Evolutionary conservation across 2,113 vertebrate species (phyloP).

Genomic region (Muntiacus muntjak): DNA sequence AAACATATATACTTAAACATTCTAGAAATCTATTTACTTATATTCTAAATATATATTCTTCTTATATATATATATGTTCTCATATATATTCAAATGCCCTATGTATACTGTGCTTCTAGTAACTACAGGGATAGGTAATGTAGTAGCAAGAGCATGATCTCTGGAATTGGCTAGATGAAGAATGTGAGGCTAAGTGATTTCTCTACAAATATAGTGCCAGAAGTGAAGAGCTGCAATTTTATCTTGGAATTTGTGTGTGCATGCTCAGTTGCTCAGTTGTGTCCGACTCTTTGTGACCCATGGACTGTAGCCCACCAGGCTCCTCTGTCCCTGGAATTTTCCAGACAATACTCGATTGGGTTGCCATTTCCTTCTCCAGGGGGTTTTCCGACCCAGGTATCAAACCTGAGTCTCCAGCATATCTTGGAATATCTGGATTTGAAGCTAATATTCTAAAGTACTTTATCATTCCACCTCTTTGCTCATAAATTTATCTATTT

Average conservation of each 20-base stretch:
- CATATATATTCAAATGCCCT: background rate
- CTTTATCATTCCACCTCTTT: background rate
- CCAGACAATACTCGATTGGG: background rate
- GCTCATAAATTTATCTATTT: background rate
- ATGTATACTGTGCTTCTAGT: background rate
- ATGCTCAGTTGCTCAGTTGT: background rate
- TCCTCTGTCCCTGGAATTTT: background rate
- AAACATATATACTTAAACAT: background rate
- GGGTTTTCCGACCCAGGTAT: fast-evolving
- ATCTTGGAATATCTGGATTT: background rate
- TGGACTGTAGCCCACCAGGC: background rate
- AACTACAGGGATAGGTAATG: background rate
- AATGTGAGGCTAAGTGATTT: background rate
- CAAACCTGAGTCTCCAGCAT: background rate
- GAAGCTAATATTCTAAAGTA: background rate
- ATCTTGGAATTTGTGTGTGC: background rate
- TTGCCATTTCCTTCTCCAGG: background rate
- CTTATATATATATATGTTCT: background rate
- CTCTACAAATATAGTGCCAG: background rate
- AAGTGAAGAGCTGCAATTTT: background rate
- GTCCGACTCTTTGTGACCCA: background rate
- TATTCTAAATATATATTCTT: background rate
- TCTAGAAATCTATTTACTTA: background rate
- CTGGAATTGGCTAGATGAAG: background rate
- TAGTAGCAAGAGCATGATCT: background rate